A percentile compares a stretch with the other conserved stretches of the same genome.
Evolutionary conservation across 2,888 invertebrate genomes (phyloP).

Genomic region (Patella ulyssiponensis): DNA sequence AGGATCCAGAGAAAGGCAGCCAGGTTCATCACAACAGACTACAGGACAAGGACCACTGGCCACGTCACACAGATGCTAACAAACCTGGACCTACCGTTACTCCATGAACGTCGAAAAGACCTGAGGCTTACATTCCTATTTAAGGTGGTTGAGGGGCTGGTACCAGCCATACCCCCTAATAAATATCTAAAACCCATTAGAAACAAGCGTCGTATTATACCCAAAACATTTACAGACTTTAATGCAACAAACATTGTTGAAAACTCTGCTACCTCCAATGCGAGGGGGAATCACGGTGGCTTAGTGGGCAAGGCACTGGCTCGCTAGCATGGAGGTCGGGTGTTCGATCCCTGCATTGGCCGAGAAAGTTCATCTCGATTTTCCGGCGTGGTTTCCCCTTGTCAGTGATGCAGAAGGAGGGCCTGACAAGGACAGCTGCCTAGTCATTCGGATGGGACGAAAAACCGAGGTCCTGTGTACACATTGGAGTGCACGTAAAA

Average conservation of each 20-base stretch:
- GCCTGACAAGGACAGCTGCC: no score
- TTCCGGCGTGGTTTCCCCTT: no score
- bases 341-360: no score
- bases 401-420: no score
- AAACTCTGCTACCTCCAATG: background rate
- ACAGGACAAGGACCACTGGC: background rate
- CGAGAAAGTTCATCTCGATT: no score
- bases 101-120: no score
- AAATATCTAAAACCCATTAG: background rate
- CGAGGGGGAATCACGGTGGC: no score
- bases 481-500: no score
- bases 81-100: background rate
- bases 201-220: background rate
- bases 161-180: background rate
- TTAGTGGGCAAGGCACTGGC: no score
- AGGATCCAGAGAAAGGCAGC: background rate
- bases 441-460: no score
- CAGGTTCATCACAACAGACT: background rate
- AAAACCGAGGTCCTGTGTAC: no score
- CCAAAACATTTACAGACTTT: background rate
- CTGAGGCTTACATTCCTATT: background rate
- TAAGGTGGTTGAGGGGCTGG: background rate
- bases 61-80: background rate
- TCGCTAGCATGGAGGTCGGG: no score
- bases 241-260: background rate